phyloP scores from a whole-genome alignment of 2,888 invertebrate genomes.

The Temnothorax rugatulus region DNA sequence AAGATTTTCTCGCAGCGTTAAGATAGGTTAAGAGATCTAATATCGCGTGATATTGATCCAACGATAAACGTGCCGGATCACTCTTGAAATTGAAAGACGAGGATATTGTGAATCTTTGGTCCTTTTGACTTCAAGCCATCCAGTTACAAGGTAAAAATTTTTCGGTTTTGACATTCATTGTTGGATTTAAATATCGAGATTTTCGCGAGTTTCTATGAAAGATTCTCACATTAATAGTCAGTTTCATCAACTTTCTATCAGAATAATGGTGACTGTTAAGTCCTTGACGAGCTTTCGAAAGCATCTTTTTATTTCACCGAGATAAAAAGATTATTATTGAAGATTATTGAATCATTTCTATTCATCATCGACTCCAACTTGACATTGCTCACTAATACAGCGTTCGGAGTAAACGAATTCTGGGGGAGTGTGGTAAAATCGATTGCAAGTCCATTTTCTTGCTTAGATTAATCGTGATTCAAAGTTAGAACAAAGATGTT shows the following conservation, averaged over 20 bases:
- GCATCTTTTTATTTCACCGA: neutral
- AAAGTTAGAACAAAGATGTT: slow-evolving; percentile 41
- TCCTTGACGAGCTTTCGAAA: neutral
- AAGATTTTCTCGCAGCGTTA: slow-evolving; percentile 60
- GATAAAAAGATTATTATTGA: neutral
- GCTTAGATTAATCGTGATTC: slow-evolving; percentile 61
- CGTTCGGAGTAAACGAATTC: neutral
- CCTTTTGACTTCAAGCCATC: slow-evolving; percentile 22
- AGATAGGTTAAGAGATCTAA: slow-evolving; percentile 48
- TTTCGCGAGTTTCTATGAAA: slow-evolving; percentile 45
- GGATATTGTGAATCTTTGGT: neutral
- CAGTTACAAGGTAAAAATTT: neutral
- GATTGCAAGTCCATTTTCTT: slow-evolving; percentile 9
- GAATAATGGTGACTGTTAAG: neutral
- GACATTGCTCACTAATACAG: slow-evolving; percentile 14
- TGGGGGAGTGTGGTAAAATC: neutral
- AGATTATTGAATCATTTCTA: neutral
- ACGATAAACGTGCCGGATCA: neutral
- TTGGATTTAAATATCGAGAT: slow-evolving; percentile 35
- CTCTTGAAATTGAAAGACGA: slow-evolving; percentile 18
- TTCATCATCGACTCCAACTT: neutral
- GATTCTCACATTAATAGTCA: slow-evolving; percentile 45
- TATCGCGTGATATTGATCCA: neutral
- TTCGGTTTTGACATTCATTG: neutral
- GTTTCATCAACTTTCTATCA: slow-evolving; percentile 32